Percentiles rank a stretch among this genome's conserved stretches.
Conservation (phyloP, 2,113 vertebrate species). For the Atractosteus spatula region DNA sequence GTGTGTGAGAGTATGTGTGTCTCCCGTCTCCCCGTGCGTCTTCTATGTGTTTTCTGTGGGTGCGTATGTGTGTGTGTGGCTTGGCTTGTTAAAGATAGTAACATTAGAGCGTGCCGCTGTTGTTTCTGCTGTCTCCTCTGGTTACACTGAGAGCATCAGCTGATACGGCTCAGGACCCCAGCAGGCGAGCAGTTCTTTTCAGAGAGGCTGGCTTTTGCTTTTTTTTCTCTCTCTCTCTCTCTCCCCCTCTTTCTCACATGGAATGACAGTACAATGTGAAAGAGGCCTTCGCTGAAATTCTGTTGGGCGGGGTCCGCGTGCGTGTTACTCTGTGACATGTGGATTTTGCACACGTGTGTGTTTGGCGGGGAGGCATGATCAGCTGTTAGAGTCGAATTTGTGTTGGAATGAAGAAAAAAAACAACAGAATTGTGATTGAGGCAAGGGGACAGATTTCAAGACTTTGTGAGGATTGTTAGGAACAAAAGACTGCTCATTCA, state of each 20-base stretch:
- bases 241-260: slow-evolving; percentile 2
- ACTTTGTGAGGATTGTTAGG: too few relatives aligned
- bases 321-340: slow-evolving; percentile 11
- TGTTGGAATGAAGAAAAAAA: too few relatives aligned
- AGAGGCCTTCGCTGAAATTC: not conserved
- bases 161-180: slow-evolving; percentile 19
- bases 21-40: slow-evolving; percentile 43
- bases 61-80: slow-evolving; percentile 2
- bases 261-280: slow-evolving; percentile 1
- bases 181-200: slow-evolving; percentile 16
- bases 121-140: slow-evolving; percentile 13
- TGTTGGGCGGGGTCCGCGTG: not conserved
- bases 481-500: too few relatives aligned
- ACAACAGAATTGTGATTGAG: too few relatives aligned
- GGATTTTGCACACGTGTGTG: not conserved
- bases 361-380: not conserved
- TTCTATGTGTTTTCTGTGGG: slow-evolving; percentile 24
- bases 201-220: not conserved
- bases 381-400: not conserved
- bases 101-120: slow-evolving; percentile 13
- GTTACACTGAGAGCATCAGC: slow-evolving; percentile 23
- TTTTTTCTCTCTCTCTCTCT: not conserved
- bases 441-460: too few relatives aligned
- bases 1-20: slow-evolving; percentile 9
- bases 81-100: slow-evolving; percentile 22